phyloP scores from a whole-genome alignment of 2,888 invertebrate species.

The Eretmocerus hayati region DNA sequence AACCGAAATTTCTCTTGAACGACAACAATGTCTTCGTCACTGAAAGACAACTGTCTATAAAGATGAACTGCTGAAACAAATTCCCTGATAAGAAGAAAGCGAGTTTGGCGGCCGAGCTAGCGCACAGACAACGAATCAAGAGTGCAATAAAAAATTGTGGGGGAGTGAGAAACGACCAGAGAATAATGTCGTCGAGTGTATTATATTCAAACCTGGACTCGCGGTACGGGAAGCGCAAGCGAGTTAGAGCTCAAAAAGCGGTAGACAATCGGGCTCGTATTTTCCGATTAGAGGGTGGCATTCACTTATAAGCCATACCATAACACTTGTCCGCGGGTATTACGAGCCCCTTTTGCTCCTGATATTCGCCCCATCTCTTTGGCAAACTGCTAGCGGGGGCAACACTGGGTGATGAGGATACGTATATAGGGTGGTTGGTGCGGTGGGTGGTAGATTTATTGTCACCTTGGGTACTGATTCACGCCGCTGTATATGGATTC shows the following conservation, averaged over 20 bases:
- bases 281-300: slow-evolving; percentile 47
- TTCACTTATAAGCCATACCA: slow-evolving; percentile 47
- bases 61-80: too few species aligned
- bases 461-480: slow-evolving; percentile 47
- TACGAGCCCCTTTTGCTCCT: slow-evolving; percentile 32
- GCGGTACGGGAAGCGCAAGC: slow-evolving; percentile 4
- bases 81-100: neutral
- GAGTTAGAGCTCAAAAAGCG: neutral
- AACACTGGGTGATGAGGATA: too few species aligned
- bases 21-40: too few species aligned
- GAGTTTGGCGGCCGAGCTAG: too few species aligned
- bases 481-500: too few species aligned
- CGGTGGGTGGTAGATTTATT: slow-evolving; percentile 42
- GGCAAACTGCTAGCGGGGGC: slow-evolving; percentile 18
- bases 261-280: slow-evolving; percentile 46
- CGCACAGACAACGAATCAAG: too few species aligned
- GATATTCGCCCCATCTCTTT: slow-evolving; percentile 10
- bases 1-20: too few species aligned
- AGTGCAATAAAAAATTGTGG: too few species aligned
- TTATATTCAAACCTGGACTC: too few species aligned
- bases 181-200: too few species aligned
- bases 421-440: neutral
- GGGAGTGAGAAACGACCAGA: too few species aligned
- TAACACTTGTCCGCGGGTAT: slow-evolving; percentile 46
- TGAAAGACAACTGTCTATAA: too few species aligned